phyloP scores from a whole-genome alignment of 1,140 invertebrate species.

The Drosophila ananassae region DNA sequence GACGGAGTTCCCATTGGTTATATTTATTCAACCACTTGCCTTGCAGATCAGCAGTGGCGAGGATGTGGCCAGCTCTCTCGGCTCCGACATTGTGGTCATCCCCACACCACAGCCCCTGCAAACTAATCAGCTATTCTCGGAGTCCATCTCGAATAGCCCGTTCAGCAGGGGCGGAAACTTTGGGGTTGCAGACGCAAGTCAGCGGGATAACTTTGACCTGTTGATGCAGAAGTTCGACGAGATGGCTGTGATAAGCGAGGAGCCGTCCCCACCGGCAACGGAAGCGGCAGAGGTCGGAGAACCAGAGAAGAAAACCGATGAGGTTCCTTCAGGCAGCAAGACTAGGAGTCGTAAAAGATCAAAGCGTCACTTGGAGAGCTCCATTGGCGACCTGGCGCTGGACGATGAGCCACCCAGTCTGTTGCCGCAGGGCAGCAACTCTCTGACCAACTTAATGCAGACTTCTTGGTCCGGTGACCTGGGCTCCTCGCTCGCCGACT shows the following conservation, averaged over 20 bases:
- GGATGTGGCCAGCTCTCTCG: constrained; percentile 89
- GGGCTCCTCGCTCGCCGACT: constrained; percentile 6
- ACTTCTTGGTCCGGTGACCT: constrained; percentile 76
- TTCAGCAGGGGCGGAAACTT: constrained; percentile 63
- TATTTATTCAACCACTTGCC: constrained; percentile 7
- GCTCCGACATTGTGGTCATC: constrained; percentile 84
- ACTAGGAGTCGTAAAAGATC: constrained; percentile 36
- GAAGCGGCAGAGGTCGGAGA: not conserved
- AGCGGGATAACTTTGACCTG: constrained; percentile 72
- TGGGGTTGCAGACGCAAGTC: constrained; percentile 55
- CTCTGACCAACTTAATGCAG: constrained; percentile 76
- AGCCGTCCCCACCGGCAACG: constrained; percentile 17
- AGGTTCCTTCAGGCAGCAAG: constrained; percentile 7
- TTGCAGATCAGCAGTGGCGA: constrained; percentile 85
- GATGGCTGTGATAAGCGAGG: constrained; percentile 73
- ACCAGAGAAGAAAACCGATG: not conserved
- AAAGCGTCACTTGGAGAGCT: constrained; percentile 39
- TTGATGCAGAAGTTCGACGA: constrained; percentile 78
- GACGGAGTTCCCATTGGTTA: not conserved
- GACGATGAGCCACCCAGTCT: constrained; percentile 14
- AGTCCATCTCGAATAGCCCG: constrained; percentile 81
- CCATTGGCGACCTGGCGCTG: constrained; percentile 28
- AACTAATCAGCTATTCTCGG: constrained; percentile 78
- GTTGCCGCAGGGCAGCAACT: constrained; percentile 69
- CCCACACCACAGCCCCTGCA: constrained; percentile 83